A percentile compares a stretch with the other conserved stretches of the same genome.
Evolutionary conservation across 2,113 vertebrate genomes (phyloP).

Genomic region (Phoxinus phoxinus): DNA sequence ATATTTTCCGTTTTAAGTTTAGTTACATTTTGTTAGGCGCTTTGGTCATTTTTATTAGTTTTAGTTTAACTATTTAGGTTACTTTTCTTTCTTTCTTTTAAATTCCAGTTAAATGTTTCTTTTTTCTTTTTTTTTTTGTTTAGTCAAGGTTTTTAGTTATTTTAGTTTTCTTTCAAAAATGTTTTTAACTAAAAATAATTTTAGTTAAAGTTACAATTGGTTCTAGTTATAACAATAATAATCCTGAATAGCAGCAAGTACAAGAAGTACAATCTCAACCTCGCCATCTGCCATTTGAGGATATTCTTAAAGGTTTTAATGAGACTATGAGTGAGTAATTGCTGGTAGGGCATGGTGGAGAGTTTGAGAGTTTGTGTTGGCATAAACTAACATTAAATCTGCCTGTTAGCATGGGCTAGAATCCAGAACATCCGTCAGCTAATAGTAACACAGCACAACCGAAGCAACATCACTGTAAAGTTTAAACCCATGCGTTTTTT

Average conservation of each 20-base stretch:
- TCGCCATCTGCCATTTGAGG: not conserved
- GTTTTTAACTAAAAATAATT: not conserved
- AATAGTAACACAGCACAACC: constrained; percentile 27
- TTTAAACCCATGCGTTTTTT: not conserved
- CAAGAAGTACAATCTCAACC: not conserved
- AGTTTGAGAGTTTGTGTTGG: constrained; percentile 49
- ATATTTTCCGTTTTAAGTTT: not conserved
- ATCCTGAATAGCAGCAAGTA: not conserved
- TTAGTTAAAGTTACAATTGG: not conserved
- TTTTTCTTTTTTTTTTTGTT: not conserved
- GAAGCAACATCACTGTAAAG: constrained; percentile 44
- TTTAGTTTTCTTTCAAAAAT: not conserved
- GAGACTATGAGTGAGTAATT: not conserved
- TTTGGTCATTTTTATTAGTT: not conserved
- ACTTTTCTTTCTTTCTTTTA: not conserved
- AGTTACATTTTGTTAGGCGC: not conserved
- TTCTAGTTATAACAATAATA: not conserved
- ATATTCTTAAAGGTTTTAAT: not conserved
- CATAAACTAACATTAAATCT: constrained; percentile 25
- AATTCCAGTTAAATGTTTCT: not conserved
- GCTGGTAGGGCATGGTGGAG: constrained; percentile 21
- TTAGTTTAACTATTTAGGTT: not conserved
- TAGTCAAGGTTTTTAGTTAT: not conserved
- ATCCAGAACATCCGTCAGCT: constrained; percentile 40
- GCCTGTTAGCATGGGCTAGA: constrained; percentile 27